Percentiles rank a stretch among this genome's conserved stretches.
These are phyloP conservation scores for Antheraea assamensis DNA, from an alignment of 2,888 invertebrate genomes.

Conservation along the genomic window DNA sequence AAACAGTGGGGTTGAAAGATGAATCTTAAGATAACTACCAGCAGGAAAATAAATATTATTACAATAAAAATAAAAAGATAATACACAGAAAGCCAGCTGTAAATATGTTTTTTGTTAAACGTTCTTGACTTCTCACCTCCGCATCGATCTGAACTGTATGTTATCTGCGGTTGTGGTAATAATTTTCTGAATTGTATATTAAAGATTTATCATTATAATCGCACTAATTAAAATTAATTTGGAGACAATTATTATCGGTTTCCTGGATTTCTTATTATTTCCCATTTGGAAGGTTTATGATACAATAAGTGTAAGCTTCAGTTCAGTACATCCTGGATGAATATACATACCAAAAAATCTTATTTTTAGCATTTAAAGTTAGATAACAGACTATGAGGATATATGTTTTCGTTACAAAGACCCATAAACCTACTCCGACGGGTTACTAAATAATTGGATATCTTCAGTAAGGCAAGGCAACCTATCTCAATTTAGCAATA, in stretches of 20 bases:
- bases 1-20: background rate
- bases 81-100: background rate
- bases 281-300: too few species aligned
- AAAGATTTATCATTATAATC: background rate
- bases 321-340: too few species aligned
- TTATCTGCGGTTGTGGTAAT: background rate
- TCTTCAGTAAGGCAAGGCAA: too few species aligned
- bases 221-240: conserved; percentile 12
- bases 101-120: background rate
- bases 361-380: too few species aligned
- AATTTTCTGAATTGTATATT: background rate
- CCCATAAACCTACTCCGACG: too few species aligned
- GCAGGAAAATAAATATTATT: background rate
- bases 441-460: too few species aligned
- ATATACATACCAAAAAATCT: too few species aligned
- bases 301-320: too few species aligned
- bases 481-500: too few species aligned
- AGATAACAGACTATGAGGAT: too few species aligned
- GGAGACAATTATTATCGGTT: background rate
- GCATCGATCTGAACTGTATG: background rate
- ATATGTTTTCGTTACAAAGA: too few species aligned
- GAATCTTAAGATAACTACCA: background rate
- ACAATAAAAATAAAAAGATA: background rate
- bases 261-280: conserved; percentile 3
- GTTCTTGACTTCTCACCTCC: background rate